Evolutionary conservation across 1,140 invertebrate species (phyloP), one percentile per base, ranked within the genome.

Genomic region (Cotesia typhae): DNA sequence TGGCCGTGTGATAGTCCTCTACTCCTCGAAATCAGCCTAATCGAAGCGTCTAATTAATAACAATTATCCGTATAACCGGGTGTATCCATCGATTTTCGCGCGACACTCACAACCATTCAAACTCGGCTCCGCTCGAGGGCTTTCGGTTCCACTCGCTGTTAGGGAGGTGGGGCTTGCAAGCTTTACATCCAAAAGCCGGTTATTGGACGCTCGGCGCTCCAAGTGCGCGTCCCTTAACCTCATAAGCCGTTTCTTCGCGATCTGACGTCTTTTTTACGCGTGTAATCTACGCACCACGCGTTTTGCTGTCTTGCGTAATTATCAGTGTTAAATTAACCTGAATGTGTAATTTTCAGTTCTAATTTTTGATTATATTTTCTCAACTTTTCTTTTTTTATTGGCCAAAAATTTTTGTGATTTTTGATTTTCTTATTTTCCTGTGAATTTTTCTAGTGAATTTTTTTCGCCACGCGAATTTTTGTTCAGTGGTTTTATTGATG

Each of bases 131-230:
- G 69, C 60, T 78, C 79, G 78, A 47, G 20, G 38, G 63, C 64
- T 37, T 74, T 77, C 74, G 80, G 73, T 55, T 60, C 53, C 69
- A 59, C 75, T 75, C 77, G 77, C 65, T 60, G 52, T 36, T 20
- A 60, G 72, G 74, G 74, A 75, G 76, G 79, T 80, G 80, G 79
- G 78, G 79, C 75, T 78, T 74, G 74, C 75, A 76, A 80, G 78
- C 76, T 79, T 77, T 75, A 77, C 71, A 55, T 66, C 66, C 67
- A 67, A 74, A 78, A 77, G 76, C 78, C 74, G 70, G 75, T 64
- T 81, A 84, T 82, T 85, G 82, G 79, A 79, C 77, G 80, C 77
- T 78, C 74, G 71, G 81, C 82, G 78, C 71, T 69, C 77, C 76
- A 71, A 71, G 74, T 76, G 74, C 71, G 77, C 77, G 68, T 65